Evolutionary conservation across 2,888 invertebrate genomes (phyloP), one percentile per base, ranked within the genome.

Genomic region (Limenitis camilla): DNA sequence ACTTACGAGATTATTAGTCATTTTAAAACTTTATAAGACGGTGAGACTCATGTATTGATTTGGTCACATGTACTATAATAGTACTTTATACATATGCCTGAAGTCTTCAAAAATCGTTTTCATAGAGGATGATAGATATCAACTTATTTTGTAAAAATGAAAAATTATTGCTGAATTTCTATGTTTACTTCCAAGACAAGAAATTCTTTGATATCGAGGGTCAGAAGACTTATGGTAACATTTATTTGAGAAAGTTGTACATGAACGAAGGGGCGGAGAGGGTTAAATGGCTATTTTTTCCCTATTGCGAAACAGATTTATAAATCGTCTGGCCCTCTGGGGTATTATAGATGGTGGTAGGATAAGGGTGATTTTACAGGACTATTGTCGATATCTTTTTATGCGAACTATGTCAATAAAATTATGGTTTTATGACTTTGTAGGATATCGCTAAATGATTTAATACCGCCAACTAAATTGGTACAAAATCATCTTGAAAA

Each of bases 281-380:
- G 77, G 77, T 76, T 76, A 73, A 74, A 69, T 61, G 73, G 69
- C 71, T 64, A 74, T 76, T 78, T 78, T 66, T 66, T 67, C 68
- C 72, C 73, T 67, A 67, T 72, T 74, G 71, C 71, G 67, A 64
- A 72, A 75, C 76, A 76, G 77, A 78, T 78, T 79, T 74, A 73
- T 73, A 71, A 70, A 71, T 67, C 67, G 78, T 78, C 78, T 64
- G 60, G 58, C 71, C 74, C 74, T 62, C 50, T 64, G 58, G 66
- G 66, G 66, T 67, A 65, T 66, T 64, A 64, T 62, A 71, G 69
- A 77, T 73, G 68, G 68, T 50, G 42, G 30, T 49, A 28, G 29
- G 56, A 57, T 57, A 52, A 47, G 52, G 52, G 38, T 49, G 32
- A 52, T 55, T 55, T 53, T 49, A 50, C 50, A 48, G 48, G 42